Percentiles rank a stretch among this genome's conserved stretches.
phyloP scores from a whole-genome alignment of 2,888 invertebrate genomes.

The Melangyna quadrimaculata region DNA sequence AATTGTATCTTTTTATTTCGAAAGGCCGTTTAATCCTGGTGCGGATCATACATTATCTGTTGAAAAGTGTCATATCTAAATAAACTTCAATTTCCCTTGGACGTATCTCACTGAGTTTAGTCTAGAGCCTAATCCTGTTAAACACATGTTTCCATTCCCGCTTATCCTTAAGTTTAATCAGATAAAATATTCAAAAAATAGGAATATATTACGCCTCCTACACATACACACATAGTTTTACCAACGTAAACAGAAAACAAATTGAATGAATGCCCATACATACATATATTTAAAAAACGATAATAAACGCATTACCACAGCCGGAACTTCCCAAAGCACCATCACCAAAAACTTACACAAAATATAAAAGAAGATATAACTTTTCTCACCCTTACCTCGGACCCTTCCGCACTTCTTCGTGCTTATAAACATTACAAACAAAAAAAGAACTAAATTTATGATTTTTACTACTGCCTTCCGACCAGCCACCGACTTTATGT shows the following conservation, averaged over 20 bases:
- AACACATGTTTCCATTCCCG: conserved; percentile 11
- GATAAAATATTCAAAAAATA: background rate
- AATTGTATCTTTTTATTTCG: no score
- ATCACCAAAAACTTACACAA: conserved; percentile 18
- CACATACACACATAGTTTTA: background rate
- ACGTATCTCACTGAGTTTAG: background rate
- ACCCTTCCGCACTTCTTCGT: background rate
- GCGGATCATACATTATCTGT: background rate
- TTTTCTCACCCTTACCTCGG: background rate
- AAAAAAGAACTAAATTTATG: conserved; percentile 64
- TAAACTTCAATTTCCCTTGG: background rate
- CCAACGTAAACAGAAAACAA: background rate
- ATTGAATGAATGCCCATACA: conserved; percentile 28
- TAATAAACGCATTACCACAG: conserved; percentile 59
- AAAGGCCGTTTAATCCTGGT: no score
- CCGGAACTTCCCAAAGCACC: conserved; percentile 38
- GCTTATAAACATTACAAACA: conserved; percentile 8
- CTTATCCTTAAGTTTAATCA: background rate
- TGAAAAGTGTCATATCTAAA: no score
- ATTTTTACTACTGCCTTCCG: conserved; percentile 44
- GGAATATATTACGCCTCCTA: background rate
- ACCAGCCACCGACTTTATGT: background rate
- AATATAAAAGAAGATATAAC: conserved; percentile 35
- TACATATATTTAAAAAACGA: no score
- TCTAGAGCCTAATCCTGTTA: background rate